These are phyloP conservation scores for Agapostemon virescens DNA, from an alignment of 2,888 invertebrate genomes.

Conservation along the genomic window DNA sequence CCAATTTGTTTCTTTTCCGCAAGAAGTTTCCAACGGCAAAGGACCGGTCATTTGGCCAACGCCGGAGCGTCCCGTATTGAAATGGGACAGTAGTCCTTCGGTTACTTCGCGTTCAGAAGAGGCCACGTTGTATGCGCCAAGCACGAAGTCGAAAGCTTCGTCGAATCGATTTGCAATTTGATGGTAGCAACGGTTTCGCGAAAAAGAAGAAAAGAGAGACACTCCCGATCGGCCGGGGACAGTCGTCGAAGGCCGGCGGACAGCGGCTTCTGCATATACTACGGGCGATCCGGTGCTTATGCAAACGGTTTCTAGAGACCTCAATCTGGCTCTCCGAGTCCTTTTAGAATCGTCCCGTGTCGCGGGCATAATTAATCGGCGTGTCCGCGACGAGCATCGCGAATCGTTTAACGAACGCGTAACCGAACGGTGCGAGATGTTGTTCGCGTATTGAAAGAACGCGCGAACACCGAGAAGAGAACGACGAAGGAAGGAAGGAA, in stretches of 20 bases:
- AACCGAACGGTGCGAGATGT: slow-evolving; percentile 64
- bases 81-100: too few relatives aligned
- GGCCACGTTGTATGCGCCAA: neutral
- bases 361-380: slow-evolving; percentile 52
- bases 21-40: neutral
- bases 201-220: neutral
- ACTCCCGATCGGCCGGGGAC: neutral
- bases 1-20: neutral
- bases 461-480: slow-evolving; percentile 33
- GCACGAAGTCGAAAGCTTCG: neutral
- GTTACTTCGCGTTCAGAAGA: neutral
- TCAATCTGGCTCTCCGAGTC: slow-evolving; percentile 16
- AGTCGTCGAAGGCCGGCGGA: slow-evolving; percentile 13
- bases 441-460: slow-evolving; percentile 69
- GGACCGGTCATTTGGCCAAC: too few relatives aligned
- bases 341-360: slow-evolving; percentile 20
- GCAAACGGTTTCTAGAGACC: slow-evolving; percentile 14
- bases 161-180: neutral
- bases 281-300: neutral
- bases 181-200: neutral
- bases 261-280: neutral
- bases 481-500: slow-evolving; percentile 49
- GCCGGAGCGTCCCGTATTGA: too few relatives aligned
- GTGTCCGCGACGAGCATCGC: slow-evolving; percentile 30
- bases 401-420: slow-evolving; percentile 63